Conservation (phyloP, 2,113 vertebrate genomes). For the Smithornis capensis region DNA sequence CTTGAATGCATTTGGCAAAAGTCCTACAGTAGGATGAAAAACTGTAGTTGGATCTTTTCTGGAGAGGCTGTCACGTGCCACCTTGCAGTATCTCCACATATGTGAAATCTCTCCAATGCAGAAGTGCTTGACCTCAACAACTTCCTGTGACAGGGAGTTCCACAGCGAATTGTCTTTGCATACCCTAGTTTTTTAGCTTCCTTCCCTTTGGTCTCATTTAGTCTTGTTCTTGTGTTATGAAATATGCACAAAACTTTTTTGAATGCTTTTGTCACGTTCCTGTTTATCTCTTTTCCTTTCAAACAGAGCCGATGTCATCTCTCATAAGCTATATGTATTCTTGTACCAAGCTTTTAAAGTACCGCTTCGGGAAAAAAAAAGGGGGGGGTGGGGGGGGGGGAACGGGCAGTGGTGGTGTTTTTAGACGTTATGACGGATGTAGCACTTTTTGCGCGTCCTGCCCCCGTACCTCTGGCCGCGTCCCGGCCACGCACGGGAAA, state of each 20-base stretch:
- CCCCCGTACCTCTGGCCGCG: neutral
- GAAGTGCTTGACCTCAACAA: conserved; percentile 60
- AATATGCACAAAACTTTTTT: neutral
- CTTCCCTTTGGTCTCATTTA: conserved; percentile 16
- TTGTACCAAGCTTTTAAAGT: neutral
- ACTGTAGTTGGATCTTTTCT: neutral
- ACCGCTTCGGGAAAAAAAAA: accelerated
- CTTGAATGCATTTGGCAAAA: neutral
- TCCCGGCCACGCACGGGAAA: neutral
- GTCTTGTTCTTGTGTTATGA: neutral
- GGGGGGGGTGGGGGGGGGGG: accelerated
- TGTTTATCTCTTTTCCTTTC: neutral
- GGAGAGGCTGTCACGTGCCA: neutral
- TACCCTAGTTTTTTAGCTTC: neutral
- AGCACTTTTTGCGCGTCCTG: neutral
- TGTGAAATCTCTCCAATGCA: neutral
- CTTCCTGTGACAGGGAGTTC: conserved; percentile 43
- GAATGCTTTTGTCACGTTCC: neutral
- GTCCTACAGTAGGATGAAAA: neutral
- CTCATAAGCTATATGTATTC: neutral
- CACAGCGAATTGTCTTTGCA: conserved; percentile 6
- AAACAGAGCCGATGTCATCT: neutral
- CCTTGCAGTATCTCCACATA: neutral
- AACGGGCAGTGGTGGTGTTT: neutral
- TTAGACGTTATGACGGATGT: neutral